A percentile compares a stretch with the other conserved stretches of the same genome.
phyloP scores from a whole-genome alignment of 1,140 invertebrate species.

The Philotrypesis tridentata region DNA sequence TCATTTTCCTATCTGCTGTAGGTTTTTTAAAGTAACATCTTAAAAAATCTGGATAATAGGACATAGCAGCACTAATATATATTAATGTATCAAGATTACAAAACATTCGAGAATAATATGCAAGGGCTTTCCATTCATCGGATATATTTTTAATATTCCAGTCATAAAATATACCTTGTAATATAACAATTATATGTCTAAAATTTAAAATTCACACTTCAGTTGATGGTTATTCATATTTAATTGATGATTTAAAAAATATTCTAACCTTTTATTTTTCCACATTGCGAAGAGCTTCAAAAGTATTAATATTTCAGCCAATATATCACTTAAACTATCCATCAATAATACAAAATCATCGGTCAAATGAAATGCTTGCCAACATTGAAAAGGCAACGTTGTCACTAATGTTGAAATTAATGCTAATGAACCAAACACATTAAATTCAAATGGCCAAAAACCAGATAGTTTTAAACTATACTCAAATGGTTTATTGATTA shows the following conservation, averaged over 20 bases:
- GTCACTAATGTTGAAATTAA: neutral
- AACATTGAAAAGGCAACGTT: constrained; percentile 18
- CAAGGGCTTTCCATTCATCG: constrained; percentile 1
- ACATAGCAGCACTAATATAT: neutral
- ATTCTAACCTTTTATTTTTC: constrained; percentile 7
- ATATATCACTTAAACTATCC: constrained; percentile 5
- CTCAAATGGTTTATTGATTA: constrained; percentile 5
- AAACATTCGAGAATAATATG: neutral
- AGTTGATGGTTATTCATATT: neutral
- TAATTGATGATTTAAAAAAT: neutral
- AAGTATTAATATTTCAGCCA: neutral
- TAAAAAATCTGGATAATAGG: constrained; percentile 2
- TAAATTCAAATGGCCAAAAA: neutral
- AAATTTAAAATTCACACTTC: neutral
- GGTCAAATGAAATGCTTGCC: neutral
- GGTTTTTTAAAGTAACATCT: neutral
- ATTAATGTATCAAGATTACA: neutral
- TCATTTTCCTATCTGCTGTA: neutral
- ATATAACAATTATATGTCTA: neutral
- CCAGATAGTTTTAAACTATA: neutral
- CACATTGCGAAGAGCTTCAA: constrained; percentile 1
- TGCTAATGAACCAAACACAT: neutral
- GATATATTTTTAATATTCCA: neutral
- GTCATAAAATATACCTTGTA: neutral
- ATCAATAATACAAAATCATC: neutral